Conservation (phyloP, 2,113 vertebrate species). For the Machaerirhynchus nigripectus region DNA sequence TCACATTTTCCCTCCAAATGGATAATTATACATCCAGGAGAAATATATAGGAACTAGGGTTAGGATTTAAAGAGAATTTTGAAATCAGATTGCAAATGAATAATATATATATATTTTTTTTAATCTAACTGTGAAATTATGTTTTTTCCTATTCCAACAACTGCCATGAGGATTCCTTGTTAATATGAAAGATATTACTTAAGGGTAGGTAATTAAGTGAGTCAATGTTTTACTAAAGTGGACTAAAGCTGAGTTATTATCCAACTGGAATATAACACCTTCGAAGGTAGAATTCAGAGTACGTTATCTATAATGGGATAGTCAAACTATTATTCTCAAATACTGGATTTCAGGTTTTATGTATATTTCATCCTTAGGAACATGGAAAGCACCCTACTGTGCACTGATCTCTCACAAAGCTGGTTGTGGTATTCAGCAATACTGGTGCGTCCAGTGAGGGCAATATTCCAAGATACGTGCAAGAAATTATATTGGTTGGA, state of each 20-base stretch:
- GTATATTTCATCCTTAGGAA: neutral
- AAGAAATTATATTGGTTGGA: neutral
- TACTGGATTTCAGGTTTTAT: neutral
- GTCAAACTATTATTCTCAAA: neutral
- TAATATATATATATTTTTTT: neutral
- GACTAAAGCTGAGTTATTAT: neutral
- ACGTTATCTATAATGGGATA: neutral
- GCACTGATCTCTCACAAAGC: neutral
- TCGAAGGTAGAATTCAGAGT: neutral
- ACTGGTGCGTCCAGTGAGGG: neutral
- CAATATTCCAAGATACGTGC: neutral
- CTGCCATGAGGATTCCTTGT: neutral
- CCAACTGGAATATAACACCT: neutral
- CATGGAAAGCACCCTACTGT: neutral
- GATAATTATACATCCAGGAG: neutral
- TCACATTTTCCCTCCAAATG: conserved; percentile 18
- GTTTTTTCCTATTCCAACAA: neutral
- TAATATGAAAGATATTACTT: neutral
- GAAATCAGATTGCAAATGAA: neutral
- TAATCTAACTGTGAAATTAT: neutral
- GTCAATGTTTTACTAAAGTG: neutral
- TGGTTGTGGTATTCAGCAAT: neutral
- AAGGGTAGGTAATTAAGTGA: neutral
- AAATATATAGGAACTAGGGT: neutral
- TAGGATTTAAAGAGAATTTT: conserved; percentile 23